These are phyloP conservation scores for Bombus polaris DNA, from an alignment of 1,140 invertebrate species.

Conservation along the genomic window DNA sequence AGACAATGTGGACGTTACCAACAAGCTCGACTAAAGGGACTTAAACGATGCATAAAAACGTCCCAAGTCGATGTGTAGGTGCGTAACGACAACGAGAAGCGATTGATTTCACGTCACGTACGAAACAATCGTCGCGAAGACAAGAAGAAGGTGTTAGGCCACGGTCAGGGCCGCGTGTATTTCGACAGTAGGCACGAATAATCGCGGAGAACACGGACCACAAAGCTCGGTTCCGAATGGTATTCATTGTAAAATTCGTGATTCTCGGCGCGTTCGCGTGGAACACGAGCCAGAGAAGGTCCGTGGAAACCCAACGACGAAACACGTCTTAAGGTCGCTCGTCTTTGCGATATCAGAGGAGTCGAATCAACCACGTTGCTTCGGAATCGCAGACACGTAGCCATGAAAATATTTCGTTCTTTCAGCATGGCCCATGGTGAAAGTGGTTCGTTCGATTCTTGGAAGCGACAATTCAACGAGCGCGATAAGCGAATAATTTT, in stretches of 20 bases:
- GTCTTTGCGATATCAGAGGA: constrained; percentile 18
- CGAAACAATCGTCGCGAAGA: constrained; percentile 29
- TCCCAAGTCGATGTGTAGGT: background rate
- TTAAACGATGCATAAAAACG: constrained; percentile 43
- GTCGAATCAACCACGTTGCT: background rate
- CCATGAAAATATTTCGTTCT: background rate
- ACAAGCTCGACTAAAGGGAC: constrained; percentile 4
- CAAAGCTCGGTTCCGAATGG: constrained; percentile 43
- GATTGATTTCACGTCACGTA: constrained; percentile 47
- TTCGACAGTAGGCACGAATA: constrained; percentile 8
- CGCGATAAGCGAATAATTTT: constrained; percentile 9
- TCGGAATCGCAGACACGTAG: constrained; percentile 27
- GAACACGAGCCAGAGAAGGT: constrained; percentile 18
- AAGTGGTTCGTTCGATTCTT: background rate
- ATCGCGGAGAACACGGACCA: constrained; percentile 25
- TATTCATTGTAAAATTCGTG: constrained; percentile 49
- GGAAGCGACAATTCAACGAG: background rate
- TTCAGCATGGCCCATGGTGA: background rate
- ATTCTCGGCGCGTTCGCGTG: constrained; percentile 54
- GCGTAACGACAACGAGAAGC: background rate
- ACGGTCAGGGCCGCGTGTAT: constrained; percentile 37
- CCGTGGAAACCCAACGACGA: constrained; percentile 14
- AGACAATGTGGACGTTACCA: background rate
- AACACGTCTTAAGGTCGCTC: constrained; percentile 31
- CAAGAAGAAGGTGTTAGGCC: constrained; percentile 35